Conservation (phyloP, 2,888 invertebrate species). For the Drosophila monieri region DNA sequence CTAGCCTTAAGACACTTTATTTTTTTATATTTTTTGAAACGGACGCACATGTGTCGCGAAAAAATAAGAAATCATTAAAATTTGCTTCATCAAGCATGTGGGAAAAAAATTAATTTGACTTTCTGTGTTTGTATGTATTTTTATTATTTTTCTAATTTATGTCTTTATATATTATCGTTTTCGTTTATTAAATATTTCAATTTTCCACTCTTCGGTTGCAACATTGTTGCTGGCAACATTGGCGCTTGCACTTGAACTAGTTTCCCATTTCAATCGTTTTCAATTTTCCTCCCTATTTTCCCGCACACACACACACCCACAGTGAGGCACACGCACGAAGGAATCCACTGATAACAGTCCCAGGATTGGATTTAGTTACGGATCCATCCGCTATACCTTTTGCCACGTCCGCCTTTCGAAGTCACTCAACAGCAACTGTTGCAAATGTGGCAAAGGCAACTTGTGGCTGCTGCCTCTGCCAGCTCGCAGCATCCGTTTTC, state of each 20-base stretch:
- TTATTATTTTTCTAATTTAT: slow-evolving; percentile 27
- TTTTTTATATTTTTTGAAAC: not conserved
- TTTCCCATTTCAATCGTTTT: slow-evolving; percentile 32
- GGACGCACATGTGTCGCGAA: slow-evolving; percentile 30
- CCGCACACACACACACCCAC: slow-evolving; percentile 7
- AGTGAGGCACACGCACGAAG: not conserved
- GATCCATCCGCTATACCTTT: slow-evolving; percentile 59
- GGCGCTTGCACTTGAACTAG: slow-evolving; percentile 67
- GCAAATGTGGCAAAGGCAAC: slow-evolving; percentile 75
- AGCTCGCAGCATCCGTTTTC: slow-evolving; percentile 47
- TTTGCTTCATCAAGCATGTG: slow-evolving; percentile 23
- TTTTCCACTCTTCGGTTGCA: slow-evolving; percentile 37
- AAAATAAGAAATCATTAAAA: slow-evolving; percentile 7
- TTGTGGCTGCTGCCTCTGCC: slow-evolving; percentile 66
- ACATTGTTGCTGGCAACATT: slow-evolving; percentile 68
- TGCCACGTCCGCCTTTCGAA: slow-evolving; percentile 76
- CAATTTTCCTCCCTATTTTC: slow-evolving; percentile 16
- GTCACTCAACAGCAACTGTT: slow-evolving; percentile 81
- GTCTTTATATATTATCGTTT: slow-evolving; percentile 7
- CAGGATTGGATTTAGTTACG: slow-evolving; percentile 14
- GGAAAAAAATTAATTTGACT: slow-evolving; percentile 16
- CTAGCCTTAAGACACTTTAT: slow-evolving; percentile 29
- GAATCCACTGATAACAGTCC: slow-evolving; percentile 63
- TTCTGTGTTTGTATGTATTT: slow-evolving; percentile 6
- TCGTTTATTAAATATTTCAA: slow-evolving; percentile 1